phyloP scores from a whole-genome alignment of 2,113 vertebrate species.

The Oophaga pumilio region DNA sequence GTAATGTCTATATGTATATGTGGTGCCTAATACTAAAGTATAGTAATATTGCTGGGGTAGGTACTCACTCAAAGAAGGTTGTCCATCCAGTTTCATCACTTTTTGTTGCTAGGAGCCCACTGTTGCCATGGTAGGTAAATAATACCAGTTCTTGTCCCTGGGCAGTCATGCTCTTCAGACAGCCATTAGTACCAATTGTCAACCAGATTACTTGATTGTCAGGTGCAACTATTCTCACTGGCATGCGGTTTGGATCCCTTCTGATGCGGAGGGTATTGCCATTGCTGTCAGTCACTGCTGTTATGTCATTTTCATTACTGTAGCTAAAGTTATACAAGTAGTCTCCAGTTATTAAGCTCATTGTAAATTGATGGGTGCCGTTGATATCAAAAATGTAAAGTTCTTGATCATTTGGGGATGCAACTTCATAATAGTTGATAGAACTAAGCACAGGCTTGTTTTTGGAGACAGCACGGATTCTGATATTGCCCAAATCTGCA shows the following conservation, averaged over 20 bases:
- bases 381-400: constrained; percentile 96
- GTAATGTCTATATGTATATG: background rate
- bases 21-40: background rate
- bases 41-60: constrained; percentile 31
- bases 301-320: constrained; percentile 91
- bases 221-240: constrained; percentile 91
- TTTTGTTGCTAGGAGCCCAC: constrained; percentile 93
- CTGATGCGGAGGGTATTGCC: constrained; percentile 92
- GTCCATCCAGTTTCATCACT: constrained; percentile 97
- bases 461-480: constrained; percentile 87
- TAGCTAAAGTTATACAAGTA: constrained; percentile 95
- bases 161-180: constrained; percentile 90
- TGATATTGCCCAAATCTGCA: constrained; percentile 94
- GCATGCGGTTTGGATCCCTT: constrained; percentile 89
- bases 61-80: constrained; percentile 96
- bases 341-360: constrained; percentile 93
- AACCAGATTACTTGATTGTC: constrained; percentile 98
- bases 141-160: constrained; percentile 91
- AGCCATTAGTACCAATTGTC: constrained; percentile 90
- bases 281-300: constrained; percentile 88
- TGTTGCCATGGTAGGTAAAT: constrained; percentile 95
- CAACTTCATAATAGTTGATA: constrained; percentile 87
- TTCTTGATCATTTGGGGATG: constrained; percentile 91
- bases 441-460: constrained; percentile 83
- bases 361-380: constrained; percentile 92